Base-by-base conservation (phyloP, 2,888 invertebrate species). In the Nymphalis polychloros region DNA sequence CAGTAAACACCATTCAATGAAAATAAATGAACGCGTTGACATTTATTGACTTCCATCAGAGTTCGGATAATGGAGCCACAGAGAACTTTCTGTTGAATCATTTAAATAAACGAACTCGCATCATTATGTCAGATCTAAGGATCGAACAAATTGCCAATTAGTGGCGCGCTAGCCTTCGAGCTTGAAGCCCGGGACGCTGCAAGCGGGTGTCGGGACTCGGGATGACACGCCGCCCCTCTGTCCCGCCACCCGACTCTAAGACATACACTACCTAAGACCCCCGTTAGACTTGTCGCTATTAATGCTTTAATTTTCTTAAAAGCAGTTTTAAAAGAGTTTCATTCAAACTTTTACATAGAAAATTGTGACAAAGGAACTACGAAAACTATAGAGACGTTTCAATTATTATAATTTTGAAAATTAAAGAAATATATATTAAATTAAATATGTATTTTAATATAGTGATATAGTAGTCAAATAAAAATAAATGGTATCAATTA, bases 71-170 rank as follows among this genome's bases (percentile, higher is more conserved):
- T 57, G 67, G 68, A 53, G 66, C 62, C 78, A 77, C 81, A 81
- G 84, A 84, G 84, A 84, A 86, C 80, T 90, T 90, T 90, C 87
- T 86, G 90, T 87, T 86, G 86, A 91, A 91, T 92, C 92, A 92
- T 91, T 92, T 91, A 87, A 90, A 92, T 91, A 91, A 92, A 91
- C 89, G 91, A 92, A 90, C 88, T 90, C 87, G 82, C 90, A 88
- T 91, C 91, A 90, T 92, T 90, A 90, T 87, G 89, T 88, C 85
- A 87, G 91, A 89, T 91, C 89, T 92, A 88, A 90, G 90, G 90
- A 90, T 92, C 89, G 90, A 90, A 90, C 91, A 92, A 92, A 92
- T 92, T 92, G 92, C 83, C 92, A 92, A 92, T 92, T 92, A 92
- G 90, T 78, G 89, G 85, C 84, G 83, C 84, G 80, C 78, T 77